Base-by-base conservation (phyloP, 2,888 invertebrate species). In the Acleris sparsana region DNA sequence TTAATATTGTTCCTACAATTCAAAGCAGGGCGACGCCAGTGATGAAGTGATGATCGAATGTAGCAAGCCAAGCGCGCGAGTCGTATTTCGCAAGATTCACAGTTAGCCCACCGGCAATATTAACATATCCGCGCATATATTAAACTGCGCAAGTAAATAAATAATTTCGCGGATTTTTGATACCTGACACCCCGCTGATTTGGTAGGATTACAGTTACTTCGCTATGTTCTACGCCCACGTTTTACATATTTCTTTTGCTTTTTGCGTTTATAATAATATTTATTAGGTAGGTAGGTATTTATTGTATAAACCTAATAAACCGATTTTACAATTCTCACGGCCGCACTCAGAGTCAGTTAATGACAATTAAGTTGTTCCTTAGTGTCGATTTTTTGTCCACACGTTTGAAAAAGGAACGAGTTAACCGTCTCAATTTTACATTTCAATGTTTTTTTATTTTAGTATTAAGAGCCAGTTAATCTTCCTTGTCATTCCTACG, bases 21-120 rank as follows among this genome's bases (percentile, higher is more conserved):
- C 39, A 39, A 46, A 46, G 17, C 17, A 16, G 6, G 16, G 16
- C 46, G 46, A 46, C 5, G n/a, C n/a, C 16, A n/a, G 39, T 17
- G 0, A n/a, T n/a, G n/a, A n/a, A 18, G 13, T 17, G 6, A 48
- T 17, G 13, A 33, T 39, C 33, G 22, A 65, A 53, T 55, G 60
- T 53, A 29, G 64, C 60, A 55, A 51, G 55, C 25, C 53, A 65
- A 60, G 68, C 68, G 55, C 53, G 33, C 33, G 69, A 44, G 56
- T 60, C 68, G 49, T 16, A 58, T 67, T 69, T 69, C 58, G 67
- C 67, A 67, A 67, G 58, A 25, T 61, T 53, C 51, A 69, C 69
- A 63, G 67, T 67, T 67, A 69, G 17, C 29, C 33, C 18, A 22
- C 18, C 18, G 39, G 39, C 18, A 5, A 46, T 56, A 66, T 61